These are phyloP conservation scores for Danio choprae DNA, from an alignment of 2,797 vertebrate genomes.

Conservation along the genomic window DNA sequence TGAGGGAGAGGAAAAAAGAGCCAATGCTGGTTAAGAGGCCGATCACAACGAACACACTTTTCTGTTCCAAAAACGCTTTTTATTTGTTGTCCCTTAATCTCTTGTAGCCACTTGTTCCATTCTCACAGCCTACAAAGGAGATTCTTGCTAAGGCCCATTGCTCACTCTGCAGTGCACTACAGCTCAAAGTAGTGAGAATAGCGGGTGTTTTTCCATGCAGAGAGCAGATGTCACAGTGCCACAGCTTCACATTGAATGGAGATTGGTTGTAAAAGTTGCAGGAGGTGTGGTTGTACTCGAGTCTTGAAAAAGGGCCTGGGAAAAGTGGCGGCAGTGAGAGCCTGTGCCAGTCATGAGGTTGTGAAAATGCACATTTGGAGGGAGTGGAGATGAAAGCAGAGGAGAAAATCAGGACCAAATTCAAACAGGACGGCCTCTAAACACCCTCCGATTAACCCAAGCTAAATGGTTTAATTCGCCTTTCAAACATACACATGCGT, in stretches of 20 bases:
- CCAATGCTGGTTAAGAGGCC: slow-evolving; percentile 11
- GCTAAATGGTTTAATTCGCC: neutral
- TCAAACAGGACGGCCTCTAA: slow-evolving; percentile 46
- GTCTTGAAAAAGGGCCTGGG: slow-evolving; percentile 58
- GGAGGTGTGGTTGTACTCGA: slow-evolving; percentile 51
- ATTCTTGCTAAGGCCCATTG: neutral
- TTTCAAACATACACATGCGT: neutral
- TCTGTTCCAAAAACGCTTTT: no score
- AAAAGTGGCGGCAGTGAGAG: slow-evolving; percentile 63
- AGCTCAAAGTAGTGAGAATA: neutral
- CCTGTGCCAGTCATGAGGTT: slow-evolving; percentile 63
- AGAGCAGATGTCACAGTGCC: neutral
- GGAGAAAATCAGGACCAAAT: slow-evolving; percentile 58
- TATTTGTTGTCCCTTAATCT: neutral
- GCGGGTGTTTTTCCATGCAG: neutral
- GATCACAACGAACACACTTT: no score
- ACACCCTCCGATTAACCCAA: slow-evolving; percentile 53
- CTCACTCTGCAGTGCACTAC: slow-evolving; percentile 3
- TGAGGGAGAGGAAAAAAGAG: neutral
- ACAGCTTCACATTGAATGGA: neutral
- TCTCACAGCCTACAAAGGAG: neutral
- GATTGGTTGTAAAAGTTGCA: slow-evolving; percentile 47
- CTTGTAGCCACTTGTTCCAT: neutral
- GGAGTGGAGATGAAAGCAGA: slow-evolving; percentile 58
- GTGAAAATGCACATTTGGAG: slow-evolving; percentile 36